These are phyloP conservation scores for Hirudinaria manillensis DNA, from an alignment of 2,888 invertebrate species.

Conservation along the genomic window DNA sequence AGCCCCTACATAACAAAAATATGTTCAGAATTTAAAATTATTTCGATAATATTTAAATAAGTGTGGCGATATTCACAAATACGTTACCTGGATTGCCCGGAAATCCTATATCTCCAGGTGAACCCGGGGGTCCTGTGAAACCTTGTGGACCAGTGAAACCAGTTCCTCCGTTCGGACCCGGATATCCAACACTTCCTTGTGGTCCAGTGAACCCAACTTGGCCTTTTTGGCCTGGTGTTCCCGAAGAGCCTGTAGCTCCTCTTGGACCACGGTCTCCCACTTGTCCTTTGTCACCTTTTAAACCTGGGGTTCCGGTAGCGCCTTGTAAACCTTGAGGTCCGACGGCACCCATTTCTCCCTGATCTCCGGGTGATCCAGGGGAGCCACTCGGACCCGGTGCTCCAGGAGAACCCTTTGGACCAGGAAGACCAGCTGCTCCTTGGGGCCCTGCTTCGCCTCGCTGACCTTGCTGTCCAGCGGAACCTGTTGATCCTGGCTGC, in stretches of 20 bases:
- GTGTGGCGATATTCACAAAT: no score
- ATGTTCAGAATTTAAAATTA: not conserved
- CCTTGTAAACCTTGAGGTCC: conserved; percentile 36
- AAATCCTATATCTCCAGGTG: conserved; percentile 12
- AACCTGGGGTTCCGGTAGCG: conserved; percentile 34
- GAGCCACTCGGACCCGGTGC: conserved; percentile 13
- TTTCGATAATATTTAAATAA: conserved; percentile 21
- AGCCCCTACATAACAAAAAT: not conserved
- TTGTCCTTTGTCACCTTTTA: conserved; percentile 20
- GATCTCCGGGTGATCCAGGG: conserved; percentile 50
- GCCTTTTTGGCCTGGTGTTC: conserved; percentile 14
- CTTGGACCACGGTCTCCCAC: conserved; percentile 19
- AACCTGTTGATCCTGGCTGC: conserved; percentile 47
- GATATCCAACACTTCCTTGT: conserved; percentile 20
- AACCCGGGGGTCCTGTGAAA: conserved; percentile 18
- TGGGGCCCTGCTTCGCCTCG: conserved; percentile 21
- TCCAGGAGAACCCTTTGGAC: conserved; percentile 51
- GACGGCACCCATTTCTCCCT: conserved; percentile 36
- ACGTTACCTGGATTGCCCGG: conserved; percentile 14
- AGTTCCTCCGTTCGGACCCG: conserved; percentile 38
- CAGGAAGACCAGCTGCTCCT: conserved; percentile 22
- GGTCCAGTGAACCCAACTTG: conserved; percentile 5
- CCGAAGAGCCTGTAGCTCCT: conserved; percentile 19
- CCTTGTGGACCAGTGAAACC: conserved; percentile 22
- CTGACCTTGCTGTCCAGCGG: conserved; percentile 24